Evolutionary conservation across 2,113 vertebrate species (phyloP), one percentile per base, ranked within the genome.

Genomic region (Eurystomus gularis): DNA sequence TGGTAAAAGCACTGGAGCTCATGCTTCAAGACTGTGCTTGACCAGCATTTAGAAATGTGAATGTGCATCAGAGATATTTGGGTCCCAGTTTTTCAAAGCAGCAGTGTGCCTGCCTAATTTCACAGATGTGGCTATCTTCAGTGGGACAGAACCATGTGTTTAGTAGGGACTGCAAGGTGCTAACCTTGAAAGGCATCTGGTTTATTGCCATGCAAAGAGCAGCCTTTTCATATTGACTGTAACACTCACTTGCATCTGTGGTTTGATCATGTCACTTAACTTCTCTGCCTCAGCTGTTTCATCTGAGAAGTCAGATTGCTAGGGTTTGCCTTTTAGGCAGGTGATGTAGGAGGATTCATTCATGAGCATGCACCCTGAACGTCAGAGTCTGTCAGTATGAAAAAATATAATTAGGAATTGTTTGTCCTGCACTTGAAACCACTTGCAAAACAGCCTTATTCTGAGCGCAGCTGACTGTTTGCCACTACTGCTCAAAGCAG

Each of bases 341-440:
- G 46, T 49, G 9, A 44, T 54, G 40, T 55, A 82, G 71, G 82
- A 91, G 71, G 60, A 83, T 80, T 88, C 91, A 90, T 79, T 95
- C 8, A 62, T 58, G 37, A 77, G 9, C 18, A 26, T 62, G 58
- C 1, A 3, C 33, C 42, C 11, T 90, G 75, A 71, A 51, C 55
- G 83, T 94, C 76, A 92, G 79, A 93, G 75, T 79, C 35, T 80
- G 58, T 33, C 25, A 69, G 58, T 85, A 73, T 55, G 58, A 52
- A 94, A 83, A 95, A 42, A 49, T 86, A 1, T 77, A 83, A 91
- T 89, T 90, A 93, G 76, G 46, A 82, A 88, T 82, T 94, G 37
- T 83, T 90, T 80, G 31, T 69, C 78, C 78, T 82, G 23, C 12
- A 42, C 70, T 73, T 76, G 66, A 64, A 85, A 85, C 48, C 12